Conservation (phyloP, 37 sponge, comb jelly and placozoan species). For the Diacarnus erythraeanus region DNA sequence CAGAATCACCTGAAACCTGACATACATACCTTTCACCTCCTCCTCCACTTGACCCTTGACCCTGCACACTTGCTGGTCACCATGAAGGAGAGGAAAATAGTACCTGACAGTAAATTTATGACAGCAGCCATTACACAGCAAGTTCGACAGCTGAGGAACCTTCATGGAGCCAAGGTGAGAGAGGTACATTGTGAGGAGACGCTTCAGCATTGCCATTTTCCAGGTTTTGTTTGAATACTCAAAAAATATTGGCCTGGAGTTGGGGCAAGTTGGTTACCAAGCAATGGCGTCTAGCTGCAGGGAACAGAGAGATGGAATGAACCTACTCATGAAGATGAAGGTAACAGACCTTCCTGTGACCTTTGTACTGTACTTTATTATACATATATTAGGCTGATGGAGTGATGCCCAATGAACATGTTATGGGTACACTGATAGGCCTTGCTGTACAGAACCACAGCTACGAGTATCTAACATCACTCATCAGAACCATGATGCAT, state of each 20-base stretch:
- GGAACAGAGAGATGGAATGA: conserved; percentile 18
- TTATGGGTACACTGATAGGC: conserved; percentile 37
- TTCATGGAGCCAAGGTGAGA: conserved; percentile 35
- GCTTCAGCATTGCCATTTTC: background rate
- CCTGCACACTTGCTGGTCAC: conserved; percentile 14
- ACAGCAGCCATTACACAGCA: conserved; percentile 17
- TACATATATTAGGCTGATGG: background rate
- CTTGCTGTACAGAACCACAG: conserved; percentile 19
- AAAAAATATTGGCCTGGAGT: background rate
- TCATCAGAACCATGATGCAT: conserved; percentile 54
- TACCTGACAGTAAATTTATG: conserved; percentile 17
- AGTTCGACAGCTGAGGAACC: conserved; percentile 2
- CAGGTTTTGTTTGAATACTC: conserved; percentile 22
- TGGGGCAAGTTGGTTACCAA: conserved; percentile 35
- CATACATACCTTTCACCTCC: conserved; percentile 44
- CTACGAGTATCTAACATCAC: conserved; percentile 42
- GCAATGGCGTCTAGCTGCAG: conserved; percentile 27
- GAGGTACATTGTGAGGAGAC: background rate
- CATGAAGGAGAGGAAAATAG: conserved; percentile 16
- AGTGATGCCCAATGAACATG: conserved; percentile 24
- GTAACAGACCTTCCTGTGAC: too few relatives aligned
- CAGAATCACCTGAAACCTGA: conserved; percentile 1
- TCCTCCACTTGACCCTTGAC: conserved; percentile 12
- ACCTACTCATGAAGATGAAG: conserved; percentile 43
- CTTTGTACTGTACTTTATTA: background rate